phyloP scores from a whole-genome alignment of 2,888 invertebrate genomes.

The Chirona hameri region DNA sequence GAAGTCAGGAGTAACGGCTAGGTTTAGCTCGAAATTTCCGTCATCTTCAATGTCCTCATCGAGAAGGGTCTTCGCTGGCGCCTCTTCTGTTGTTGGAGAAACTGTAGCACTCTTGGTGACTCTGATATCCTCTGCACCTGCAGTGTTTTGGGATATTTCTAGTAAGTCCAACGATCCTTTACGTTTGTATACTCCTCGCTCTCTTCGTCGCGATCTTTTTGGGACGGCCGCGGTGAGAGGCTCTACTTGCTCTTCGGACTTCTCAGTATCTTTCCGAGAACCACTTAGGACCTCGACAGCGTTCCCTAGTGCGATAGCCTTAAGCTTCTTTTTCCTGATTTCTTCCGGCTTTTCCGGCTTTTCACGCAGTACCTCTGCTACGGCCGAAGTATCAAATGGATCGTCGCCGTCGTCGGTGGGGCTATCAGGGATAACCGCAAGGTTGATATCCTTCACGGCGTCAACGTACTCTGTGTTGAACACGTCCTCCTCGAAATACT shows the following conservation, averaged over 20 bases:
- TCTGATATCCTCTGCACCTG: background rate
- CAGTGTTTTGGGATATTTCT: background rate
- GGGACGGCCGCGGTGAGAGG: constrained; percentile 35
- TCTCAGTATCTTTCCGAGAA: constrained; percentile 36
- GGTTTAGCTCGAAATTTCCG: constrained; percentile 34
- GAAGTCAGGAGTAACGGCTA: constrained; percentile 31
- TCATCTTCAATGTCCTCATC: constrained; percentile 9
- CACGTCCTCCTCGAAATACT: constrained; percentile 66
- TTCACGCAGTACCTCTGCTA: constrained; percentile 66
- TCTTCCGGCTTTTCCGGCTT: constrained; percentile 53
- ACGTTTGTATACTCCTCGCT: constrained; percentile 33
- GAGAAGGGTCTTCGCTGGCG: background rate
- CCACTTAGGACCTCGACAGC: constrained; percentile 85
- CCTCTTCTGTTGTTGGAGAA: background rate
- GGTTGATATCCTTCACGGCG: constrained; percentile 76
- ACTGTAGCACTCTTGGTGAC: background rate
- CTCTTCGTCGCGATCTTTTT: constrained; percentile 29
- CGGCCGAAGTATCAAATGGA: constrained; percentile 84
- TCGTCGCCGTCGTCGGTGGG: constrained; percentile 69
- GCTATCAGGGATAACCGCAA: constrained; percentile 82
- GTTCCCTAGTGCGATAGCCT: constrained; percentile 66
- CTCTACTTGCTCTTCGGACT: constrained; percentile 38
- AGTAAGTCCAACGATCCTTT: constrained; percentile 34
- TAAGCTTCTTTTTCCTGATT: constrained; percentile 66
- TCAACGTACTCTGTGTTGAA: constrained; percentile 87